Conservation (phyloP, 2,113 vertebrate species). For the Aix galericulata region DNA sequence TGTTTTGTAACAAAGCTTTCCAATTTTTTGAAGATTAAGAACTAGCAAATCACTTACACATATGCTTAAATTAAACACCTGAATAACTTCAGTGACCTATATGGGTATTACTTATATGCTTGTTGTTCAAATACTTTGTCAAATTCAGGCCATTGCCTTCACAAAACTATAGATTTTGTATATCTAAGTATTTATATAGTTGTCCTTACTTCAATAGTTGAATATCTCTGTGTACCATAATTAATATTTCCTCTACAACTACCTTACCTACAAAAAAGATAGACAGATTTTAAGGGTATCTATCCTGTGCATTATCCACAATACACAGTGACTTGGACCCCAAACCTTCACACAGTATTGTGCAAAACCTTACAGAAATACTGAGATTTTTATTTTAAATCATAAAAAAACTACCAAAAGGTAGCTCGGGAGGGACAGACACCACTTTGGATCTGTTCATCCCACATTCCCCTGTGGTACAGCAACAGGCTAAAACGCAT, state of each 20-base stretch:
- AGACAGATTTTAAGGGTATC: neutral
- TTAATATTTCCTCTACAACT: neutral
- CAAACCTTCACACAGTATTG: neutral
- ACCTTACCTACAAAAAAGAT: neutral
- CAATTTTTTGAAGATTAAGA: neutral
- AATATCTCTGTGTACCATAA: neutral
- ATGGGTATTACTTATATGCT: no score
- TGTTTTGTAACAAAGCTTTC: no score
- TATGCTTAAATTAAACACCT: no score
- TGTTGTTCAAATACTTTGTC: neutral
- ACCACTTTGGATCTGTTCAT: fast-evolving
- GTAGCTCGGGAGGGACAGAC: neutral
- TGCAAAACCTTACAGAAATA: neutral
- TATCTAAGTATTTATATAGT: neutral
- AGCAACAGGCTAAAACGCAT: neutral
- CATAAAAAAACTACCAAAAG: neutral
- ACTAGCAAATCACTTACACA: no score
- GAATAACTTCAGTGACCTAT: no score
- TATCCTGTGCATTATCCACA: neutral
- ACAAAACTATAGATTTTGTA: neutral
- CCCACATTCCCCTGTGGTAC: neutral
- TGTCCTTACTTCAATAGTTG: neutral
- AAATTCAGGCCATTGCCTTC: neutral
- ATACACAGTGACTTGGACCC: neutral
- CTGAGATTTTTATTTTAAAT: neutral